phyloP scores from a whole-genome alignment of 1,140 invertebrate genomes.

The Ditylenchus dipsaci region DNA sequence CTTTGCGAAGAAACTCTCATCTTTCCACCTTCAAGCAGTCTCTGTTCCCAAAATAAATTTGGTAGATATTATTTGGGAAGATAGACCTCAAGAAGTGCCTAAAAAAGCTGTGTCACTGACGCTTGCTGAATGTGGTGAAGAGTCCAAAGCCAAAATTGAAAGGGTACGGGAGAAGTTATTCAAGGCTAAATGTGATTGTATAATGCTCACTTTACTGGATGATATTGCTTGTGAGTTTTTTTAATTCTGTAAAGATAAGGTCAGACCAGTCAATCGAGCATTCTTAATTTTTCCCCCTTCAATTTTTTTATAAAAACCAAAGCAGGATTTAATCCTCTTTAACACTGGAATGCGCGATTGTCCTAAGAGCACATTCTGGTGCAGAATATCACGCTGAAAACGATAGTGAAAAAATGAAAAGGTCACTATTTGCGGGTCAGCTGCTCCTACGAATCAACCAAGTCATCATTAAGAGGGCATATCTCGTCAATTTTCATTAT shows the following conservation, averaged over 20 bases:
- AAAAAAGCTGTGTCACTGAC: constrained; percentile 38
- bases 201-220: constrained; percentile 38
- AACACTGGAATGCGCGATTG: too few species aligned
- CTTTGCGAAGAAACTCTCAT: constrained; percentile 39
- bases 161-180: constrained; percentile 33
- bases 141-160: constrained; percentile 31
- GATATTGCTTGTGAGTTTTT: constrained; percentile 47
- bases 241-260: neutral
- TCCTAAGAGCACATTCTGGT: too few species aligned
- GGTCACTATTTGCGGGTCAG: too few species aligned
- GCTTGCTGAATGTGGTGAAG: constrained; percentile 35
- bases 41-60: constrained; percentile 40
- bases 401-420: too few species aligned
- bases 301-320: too few species aligned
- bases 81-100: constrained; percentile 27
- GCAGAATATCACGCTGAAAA: too few species aligned
- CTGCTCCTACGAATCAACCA: too few species aligned
- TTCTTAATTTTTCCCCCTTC: too few species aligned
- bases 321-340: too few species aligned
- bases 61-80: constrained; percentile 49
- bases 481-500: too few species aligned
- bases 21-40: constrained; percentile 17
- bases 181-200: constrained; percentile 37
- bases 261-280: too few species aligned
- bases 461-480: too few species aligned